Evolutionary conservation across 2,113 vertebrate species (phyloP).

Genomic region (Parotia lawesii): DNA sequence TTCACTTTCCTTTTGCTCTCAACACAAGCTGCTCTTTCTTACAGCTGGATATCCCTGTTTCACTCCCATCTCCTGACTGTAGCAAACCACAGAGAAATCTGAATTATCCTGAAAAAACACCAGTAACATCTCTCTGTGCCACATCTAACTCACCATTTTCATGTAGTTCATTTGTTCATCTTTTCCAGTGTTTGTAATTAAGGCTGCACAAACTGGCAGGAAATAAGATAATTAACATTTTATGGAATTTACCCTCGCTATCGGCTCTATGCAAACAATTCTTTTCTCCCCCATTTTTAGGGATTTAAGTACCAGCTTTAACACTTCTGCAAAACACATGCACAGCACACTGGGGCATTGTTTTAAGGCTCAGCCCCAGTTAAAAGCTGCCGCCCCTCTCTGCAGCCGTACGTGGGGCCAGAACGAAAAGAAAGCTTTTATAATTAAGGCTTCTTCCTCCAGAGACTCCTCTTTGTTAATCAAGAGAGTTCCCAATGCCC

Average conservation of each 20-base stretch:
- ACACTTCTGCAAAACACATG: not conserved
- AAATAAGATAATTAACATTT: not conserved
- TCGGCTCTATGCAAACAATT: not conserved
- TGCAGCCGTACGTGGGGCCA: not conserved
- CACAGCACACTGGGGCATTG: not conserved
- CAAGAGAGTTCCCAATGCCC: conserved; percentile 41
- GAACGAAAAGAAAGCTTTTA: not conserved
- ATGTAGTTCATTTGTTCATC: not conserved
- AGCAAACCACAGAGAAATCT: not conserved
- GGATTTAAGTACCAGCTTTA: not conserved
- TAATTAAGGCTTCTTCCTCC: conserved; percentile 62
- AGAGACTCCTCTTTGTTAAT: conserved; percentile 64
- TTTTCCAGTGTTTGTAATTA: not conserved
- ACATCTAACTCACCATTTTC: not conserved
- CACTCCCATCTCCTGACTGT: not conserved
- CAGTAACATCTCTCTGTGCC: not conserved
- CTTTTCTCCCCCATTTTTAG: not conserved
- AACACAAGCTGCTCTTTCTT: not conserved
- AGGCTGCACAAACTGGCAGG: not conserved
- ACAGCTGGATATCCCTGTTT: not conserved
- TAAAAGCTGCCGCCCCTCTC: not conserved
- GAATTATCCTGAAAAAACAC: not conserved
- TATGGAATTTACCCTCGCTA: not conserved
- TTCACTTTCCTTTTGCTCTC: not conserved
- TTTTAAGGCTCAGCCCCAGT: not conserved